phyloP scores from a whole-genome alignment of 2,797 vertebrate genomes.

The Darevskia nairensis region DNA sequence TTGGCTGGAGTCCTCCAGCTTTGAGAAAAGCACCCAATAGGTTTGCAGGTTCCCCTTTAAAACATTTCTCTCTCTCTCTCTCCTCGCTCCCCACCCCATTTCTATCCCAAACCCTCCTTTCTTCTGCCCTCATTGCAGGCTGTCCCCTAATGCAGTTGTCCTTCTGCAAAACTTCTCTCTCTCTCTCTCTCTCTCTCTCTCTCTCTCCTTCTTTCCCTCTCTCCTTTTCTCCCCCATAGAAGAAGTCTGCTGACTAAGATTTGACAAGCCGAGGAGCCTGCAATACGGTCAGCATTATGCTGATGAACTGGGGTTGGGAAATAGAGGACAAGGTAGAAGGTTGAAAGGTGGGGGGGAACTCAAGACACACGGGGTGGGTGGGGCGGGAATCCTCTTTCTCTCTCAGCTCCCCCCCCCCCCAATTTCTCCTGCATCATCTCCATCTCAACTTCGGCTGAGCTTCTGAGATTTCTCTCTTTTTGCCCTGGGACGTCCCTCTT shows the following conservation, averaged over 20 bases:
- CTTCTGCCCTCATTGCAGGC: slow-evolving; percentile 14
- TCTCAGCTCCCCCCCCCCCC: neutral
- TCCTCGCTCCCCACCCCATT: neutral
- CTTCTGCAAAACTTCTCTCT: neutral
- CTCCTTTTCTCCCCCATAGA: neutral
- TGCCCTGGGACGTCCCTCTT: neutral
- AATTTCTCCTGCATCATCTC: neutral
- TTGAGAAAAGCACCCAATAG: neutral
- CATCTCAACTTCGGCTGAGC: neutral
- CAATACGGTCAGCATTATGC: no score
- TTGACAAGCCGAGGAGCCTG: neutral
- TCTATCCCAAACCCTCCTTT: neutral
- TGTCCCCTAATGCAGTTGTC: neutral
- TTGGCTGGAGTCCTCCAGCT: neutral
- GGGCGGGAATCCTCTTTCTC: no score
- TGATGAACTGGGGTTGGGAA: neutral
- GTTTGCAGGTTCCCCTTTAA: slow-evolving; percentile 17
- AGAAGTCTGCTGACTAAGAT: neutral
- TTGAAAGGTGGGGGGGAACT: neutral
- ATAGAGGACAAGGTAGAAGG: neutral
- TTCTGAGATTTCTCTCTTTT: neutral
- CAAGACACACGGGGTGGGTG: neutral
- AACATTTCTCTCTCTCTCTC: neutral
- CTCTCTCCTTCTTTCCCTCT: no score
- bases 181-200: neutral